phyloP scores from a whole-genome alignment of 1,140 invertebrate species.

The Temnothorax nylanderi region DNA sequence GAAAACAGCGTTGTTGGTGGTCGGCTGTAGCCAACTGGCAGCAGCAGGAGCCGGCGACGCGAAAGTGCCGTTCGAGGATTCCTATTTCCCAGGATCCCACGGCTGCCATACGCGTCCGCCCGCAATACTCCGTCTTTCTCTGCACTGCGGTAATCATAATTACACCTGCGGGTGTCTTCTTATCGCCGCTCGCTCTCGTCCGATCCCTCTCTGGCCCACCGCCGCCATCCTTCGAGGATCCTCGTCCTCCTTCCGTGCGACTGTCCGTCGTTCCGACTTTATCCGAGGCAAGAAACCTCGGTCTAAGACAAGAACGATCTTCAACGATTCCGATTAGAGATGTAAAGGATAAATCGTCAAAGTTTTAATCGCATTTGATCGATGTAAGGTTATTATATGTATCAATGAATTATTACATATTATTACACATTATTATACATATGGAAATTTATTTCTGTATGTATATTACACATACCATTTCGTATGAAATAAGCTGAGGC shows the following conservation, averaged over 20 bases:
- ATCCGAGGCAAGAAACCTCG: constrained; percentile 41
- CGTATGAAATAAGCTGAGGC: too few relatives aligned
- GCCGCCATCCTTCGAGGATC: constrained; percentile 68
- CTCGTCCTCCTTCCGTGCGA: constrained; percentile 41
- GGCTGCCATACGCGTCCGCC: constrained; percentile 81
- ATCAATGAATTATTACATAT: neutral
- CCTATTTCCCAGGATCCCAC: constrained; percentile 83
- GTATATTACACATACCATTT: neutral
- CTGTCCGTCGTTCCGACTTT: constrained; percentile 47
- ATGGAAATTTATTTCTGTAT: neutral
- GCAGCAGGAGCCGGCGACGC: constrained; percentile 73
- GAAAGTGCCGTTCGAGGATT: constrained; percentile 83
- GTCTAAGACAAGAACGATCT: constrained; percentile 28
- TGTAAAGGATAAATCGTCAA: neutral
- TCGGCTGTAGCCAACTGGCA: constrained; percentile 65
- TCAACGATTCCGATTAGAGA: neutral
- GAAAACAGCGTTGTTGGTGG: constrained; percentile 76
- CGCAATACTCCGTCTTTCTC: constrained; percentile 81
- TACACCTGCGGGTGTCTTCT: constrained; percentile 83
- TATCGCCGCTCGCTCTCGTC: constrained; percentile 74
- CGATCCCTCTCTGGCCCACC: constrained; percentile 63
- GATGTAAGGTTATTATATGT: neutral
- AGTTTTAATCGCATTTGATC: constrained; percentile 8
- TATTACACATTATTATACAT: neutral
- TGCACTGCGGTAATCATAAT: constrained; percentile 83